Conservation (phyloP, 2,797 vertebrate genomes). For the Ctenopoma multispine region DNA sequence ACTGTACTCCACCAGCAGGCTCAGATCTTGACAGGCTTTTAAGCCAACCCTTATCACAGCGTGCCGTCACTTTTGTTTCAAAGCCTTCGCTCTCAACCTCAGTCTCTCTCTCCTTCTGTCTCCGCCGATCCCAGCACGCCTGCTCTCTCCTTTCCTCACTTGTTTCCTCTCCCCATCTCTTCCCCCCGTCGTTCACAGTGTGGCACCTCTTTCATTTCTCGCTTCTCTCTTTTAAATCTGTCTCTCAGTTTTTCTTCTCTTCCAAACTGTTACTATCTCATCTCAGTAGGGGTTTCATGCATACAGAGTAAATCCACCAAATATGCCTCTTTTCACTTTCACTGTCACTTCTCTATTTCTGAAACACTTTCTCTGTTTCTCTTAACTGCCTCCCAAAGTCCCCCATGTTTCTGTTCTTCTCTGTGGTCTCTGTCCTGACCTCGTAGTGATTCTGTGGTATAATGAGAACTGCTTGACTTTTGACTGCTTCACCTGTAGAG, state of each 20-base stretch:
- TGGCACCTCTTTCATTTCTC: conserved; percentile 33
- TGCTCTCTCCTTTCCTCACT: conserved; percentile 11
- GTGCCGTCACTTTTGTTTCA: conserved; percentile 47
- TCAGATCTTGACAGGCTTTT: conserved; percentile 43
- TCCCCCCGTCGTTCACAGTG: conserved; percentile 31
- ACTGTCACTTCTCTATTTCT: not conserved
- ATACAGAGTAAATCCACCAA: conserved; percentile 19
- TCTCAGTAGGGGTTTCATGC: conserved; percentile 33
- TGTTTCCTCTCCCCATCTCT: conserved; percentile 27
- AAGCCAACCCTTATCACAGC: conserved; percentile 59
- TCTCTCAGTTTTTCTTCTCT: conserved; percentile 4
- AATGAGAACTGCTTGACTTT: conserved; percentile 2
- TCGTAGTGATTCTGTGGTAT: not conserved
- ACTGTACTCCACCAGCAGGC: conserved; percentile 1
- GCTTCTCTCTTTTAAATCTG: conserved; percentile 16
- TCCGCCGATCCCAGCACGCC: conserved; percentile 46
- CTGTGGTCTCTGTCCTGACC: not conserved
- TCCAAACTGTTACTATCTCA: conserved; percentile 21
- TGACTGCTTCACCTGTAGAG: conserved; percentile 5
- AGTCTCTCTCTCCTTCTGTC: conserved; percentile 23
- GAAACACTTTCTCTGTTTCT: conserved; percentile 8
- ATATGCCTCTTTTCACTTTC: conserved; percentile 1
- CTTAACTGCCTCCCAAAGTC: not conserved
- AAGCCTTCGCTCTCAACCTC: conserved; percentile 22
- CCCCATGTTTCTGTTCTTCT: not conserved